phyloP scores from a whole-genome alignment of 2,888 invertebrate genomes.

The Beris chalybata region DNA sequence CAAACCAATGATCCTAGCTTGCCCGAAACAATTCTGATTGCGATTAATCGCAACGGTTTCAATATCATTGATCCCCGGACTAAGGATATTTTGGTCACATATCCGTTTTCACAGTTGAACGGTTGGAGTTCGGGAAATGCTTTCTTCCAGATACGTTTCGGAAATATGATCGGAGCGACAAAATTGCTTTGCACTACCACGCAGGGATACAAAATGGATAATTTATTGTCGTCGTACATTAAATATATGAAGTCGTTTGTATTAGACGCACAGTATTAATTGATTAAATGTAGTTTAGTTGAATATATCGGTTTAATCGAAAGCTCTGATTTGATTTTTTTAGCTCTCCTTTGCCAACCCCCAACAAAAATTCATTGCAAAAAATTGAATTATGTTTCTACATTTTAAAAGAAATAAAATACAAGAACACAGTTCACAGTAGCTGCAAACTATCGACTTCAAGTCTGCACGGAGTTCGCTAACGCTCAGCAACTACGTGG shows the following conservation, averaged over 20 bases:
- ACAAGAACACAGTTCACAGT: no score
- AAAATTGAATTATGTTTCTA: no score
- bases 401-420: no score
- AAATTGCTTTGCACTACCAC: slow-evolving; percentile 89
- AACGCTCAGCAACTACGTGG: no score
- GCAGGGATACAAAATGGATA: slow-evolving; percentile 96
- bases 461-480: no score
- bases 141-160: slow-evolving; percentile 92
- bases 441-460: no score
- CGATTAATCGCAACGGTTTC: slow-evolving; percentile 89
- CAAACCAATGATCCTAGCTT: slow-evolving; percentile 86
- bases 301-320: not conserved
- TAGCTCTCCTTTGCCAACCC: no score
- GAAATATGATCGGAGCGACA: slow-evolving; percentile 88
- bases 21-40: slow-evolving; percentile 84
- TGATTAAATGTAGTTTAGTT: not conserved
- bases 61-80: slow-evolving; percentile 85
- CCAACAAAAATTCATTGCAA: no score
- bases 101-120: slow-evolving; percentile 85
- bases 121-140: slow-evolving; percentile 97
- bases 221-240: slow-evolving; percentile 89
- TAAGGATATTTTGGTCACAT: slow-evolving; percentile 82
- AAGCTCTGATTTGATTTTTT: no score
- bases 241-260: slow-evolving; percentile 54
- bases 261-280: slow-evolving; percentile 15